These are phyloP conservation scores for Pseudolycoriella hygida DNA, from an alignment of 2,888 invertebrate species.

Conservation along the genomic window DNA sequence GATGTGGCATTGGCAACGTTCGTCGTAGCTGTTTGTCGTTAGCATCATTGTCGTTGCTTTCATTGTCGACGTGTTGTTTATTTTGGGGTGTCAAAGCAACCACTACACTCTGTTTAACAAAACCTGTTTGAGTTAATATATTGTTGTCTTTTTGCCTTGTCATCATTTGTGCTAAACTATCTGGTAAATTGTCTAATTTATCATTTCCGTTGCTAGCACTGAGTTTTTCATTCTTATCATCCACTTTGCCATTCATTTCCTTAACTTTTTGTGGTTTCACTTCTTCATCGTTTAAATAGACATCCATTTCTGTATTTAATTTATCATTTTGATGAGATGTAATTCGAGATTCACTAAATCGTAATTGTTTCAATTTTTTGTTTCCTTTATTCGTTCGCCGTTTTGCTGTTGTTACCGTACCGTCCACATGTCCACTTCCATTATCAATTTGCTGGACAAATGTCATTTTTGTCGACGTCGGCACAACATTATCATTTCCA, in stretches of 20 bases:
- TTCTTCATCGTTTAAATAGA: neutral
- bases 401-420: neutral
- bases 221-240: neutral
- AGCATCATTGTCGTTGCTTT: neutral
- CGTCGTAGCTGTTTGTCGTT: conserved; percentile 3
- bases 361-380: neutral
- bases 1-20: conserved; percentile 4
- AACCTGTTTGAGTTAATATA: conserved; percentile 3
- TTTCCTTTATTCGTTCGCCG: neutral
- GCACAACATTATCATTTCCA: too few relatives aligned
- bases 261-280: neutral
- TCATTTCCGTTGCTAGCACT: conserved; percentile 1
- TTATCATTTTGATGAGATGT: neutral
- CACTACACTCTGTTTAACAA: neutral
- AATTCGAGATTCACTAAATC: neutral
- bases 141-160: neutral
- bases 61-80: neutral
- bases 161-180: conserved; percentile 5
- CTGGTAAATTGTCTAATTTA: conserved; percentile 7
- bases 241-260: neutral
- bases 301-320: neutral
- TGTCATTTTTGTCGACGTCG: too few relatives aligned
- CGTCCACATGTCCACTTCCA: neutral
- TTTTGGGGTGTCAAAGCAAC: conserved; percentile 1
- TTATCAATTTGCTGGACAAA: neutral